These are phyloP conservation scores for Pangasius mekongensis DNA, from an alignment of 2,797 vertebrate genomes.

Conservation along the genomic window DNA sequence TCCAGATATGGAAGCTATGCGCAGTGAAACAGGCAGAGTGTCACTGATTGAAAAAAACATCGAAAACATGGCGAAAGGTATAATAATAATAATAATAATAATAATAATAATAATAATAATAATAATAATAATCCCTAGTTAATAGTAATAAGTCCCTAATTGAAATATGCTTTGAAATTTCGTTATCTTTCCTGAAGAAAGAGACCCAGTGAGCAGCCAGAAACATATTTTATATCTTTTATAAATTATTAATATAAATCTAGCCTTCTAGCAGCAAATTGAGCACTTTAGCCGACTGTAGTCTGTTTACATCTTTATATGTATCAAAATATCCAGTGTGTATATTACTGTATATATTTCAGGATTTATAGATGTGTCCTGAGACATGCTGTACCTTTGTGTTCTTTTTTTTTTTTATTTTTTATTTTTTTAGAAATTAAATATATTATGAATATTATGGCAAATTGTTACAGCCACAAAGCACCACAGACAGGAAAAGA, in stretches of 20 bases:
- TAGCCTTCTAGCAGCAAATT: not conserved
- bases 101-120: not conserved
- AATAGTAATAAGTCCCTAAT: not conserved
- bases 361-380: not conserved
- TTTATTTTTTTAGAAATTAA: too few species aligned
- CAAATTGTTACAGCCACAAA: not conserved
- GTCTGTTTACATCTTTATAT: not conserved
- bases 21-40: conserved; percentile 76
- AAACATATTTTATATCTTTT: not conserved
- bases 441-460: not conserved
- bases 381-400: not conserved
- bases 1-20: conserved; percentile 81
- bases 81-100: not conserved
- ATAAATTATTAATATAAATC: not conserved
- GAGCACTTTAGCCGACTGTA: not conserved
- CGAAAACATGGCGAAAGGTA: conserved; percentile 93
- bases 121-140: too few species aligned
- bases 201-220: not conserved
- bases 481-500: not conserved
- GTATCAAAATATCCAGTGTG: not conserved
- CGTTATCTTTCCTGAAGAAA: not conserved
- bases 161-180: not conserved
- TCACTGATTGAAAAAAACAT: conserved; percentile 84
- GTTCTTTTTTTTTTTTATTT: not conserved
- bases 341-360: not conserved